Percentiles rank a stretch among this genome's conserved stretches.
phyloP scores from a whole-genome alignment of 1,140 invertebrate genomes.

The Scaptomyza montana region DNA sequence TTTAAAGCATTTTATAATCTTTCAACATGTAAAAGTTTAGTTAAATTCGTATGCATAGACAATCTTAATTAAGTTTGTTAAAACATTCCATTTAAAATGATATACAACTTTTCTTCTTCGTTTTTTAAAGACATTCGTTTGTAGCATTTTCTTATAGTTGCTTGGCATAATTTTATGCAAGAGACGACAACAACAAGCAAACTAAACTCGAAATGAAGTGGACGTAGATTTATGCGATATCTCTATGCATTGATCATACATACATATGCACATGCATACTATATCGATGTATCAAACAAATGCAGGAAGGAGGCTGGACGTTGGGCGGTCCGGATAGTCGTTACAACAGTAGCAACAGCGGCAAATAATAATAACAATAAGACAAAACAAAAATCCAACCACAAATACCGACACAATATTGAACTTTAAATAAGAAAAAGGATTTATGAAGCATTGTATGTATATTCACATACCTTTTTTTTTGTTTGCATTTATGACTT shows the following conservation, averaged over 20 bases:
- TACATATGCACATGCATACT: neutral
- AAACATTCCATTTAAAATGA: neutral
- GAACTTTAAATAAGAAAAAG: neutral
- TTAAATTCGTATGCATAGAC: too few species aligned
- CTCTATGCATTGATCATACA: neutral
- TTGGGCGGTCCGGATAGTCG: neutral
- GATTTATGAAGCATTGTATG: neutral
- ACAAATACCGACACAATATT: constrained; percentile 7
- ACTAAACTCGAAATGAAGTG: constrained; percentile 7
- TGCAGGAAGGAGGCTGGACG: neutral
- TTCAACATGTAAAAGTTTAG: too few species aligned
- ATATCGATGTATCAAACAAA: constrained; percentile 6
- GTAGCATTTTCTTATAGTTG: constrained; percentile 62
- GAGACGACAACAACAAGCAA: constrained; percentile 29
- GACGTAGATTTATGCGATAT: constrained; percentile 3
- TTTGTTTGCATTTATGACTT: constrained; percentile 3
- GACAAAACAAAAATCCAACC: too few species aligned
- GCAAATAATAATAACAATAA: constrained; percentile 8
- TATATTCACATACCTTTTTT: neutral
- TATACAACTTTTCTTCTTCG: constrained; percentile 29
- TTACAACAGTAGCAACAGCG: neutral
- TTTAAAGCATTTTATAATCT: too few species aligned
- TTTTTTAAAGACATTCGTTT: constrained; percentile 25
- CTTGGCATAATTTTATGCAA: constrained; percentile 64
- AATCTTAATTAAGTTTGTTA: too few species aligned